phyloP scores from a whole-genome alignment of 2,113 vertebrate species.

The Hyperoodon ampullatus region DNA sequence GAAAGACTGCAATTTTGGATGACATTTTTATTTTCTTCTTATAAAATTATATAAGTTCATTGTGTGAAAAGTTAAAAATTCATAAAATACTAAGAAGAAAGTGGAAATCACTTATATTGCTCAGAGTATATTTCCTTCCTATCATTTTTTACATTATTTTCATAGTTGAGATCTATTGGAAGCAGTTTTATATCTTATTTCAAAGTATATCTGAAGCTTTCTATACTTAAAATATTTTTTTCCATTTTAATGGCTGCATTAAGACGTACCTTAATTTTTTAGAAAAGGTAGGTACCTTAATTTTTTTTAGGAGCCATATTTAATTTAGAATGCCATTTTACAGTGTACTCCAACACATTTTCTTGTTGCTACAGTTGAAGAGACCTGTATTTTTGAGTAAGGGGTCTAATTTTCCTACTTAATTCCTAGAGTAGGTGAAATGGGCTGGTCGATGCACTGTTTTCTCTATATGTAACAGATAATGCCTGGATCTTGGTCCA shows the following conservation, averaged over 20 bases:
- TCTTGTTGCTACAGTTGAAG: background rate
- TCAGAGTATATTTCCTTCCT: background rate
- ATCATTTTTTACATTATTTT: conserved; percentile 27
- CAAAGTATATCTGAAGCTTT: background rate
- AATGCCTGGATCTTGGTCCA: background rate
- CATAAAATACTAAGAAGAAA: background rate
- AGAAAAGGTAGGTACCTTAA: background rate
- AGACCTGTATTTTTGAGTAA: background rate
- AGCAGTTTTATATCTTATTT: background rate
- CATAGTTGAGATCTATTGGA: background rate
- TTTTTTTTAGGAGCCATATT: background rate
- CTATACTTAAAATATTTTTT: conserved; percentile 35
- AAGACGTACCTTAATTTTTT: background rate
- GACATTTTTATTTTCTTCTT: background rate
- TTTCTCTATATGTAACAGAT: background rate
- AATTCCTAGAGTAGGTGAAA: background rate
- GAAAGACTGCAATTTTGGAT: background rate
- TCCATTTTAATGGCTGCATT: background rate
- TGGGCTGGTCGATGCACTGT: background rate
- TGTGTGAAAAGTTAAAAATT: background rate
- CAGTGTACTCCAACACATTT: background rate
- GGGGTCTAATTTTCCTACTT: background rate
- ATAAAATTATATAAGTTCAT: conserved; percentile 13
- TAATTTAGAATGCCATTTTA: conserved; percentile 25
- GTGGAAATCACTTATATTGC: background rate